A percentile compares a stretch with the other conserved stretches of the same genome.
Evolutionary conservation across 2,797 vertebrate species (phyloP).

Genomic region (Sarcoramphus papa): DNA sequence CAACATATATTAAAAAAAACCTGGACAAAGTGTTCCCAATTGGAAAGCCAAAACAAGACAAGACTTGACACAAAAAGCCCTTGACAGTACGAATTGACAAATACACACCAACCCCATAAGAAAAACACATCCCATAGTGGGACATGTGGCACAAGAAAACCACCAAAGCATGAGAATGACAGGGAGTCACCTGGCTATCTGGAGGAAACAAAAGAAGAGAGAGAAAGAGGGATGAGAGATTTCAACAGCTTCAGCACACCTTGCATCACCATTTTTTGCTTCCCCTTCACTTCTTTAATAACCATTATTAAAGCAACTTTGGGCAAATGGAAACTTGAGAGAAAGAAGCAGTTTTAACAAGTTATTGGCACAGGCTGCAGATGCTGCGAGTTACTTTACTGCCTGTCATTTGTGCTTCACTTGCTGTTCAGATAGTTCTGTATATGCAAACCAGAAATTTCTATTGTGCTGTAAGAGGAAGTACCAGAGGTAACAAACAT

Average conservation of each 20-base stretch:
- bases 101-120: not conserved
- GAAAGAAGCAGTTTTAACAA: slow-evolving; percentile 58
- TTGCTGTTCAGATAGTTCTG: not conserved
- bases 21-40: not conserved
- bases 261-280: slow-evolving; percentile 23
- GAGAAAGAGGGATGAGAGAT: not conserved
- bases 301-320: slow-evolving; percentile 44
- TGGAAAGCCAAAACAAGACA: slow-evolving; percentile 45
- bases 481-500: not conserved
- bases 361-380: slow-evolving; percentile 25
- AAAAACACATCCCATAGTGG: not conserved
- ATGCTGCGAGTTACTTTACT: not conserved
- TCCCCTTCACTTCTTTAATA: slow-evolving; percentile 34
- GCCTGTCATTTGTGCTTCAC: not conserved
- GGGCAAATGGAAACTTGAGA: slow-evolving; percentile 56
- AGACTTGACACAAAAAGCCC: not conserved
- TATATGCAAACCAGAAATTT: not conserved
- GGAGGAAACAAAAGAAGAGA: not conserved
- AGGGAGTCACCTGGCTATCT: not conserved
- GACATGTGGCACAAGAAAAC: not conserved
- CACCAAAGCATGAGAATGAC: not conserved
- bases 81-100: not conserved
- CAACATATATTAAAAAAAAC: not conserved
- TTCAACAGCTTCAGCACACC: not conserved
- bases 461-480: not conserved